Evolutionary conservation across 2,888 invertebrate genomes (phyloP).

Genomic region (Ryuthela nishihirai): DNA sequence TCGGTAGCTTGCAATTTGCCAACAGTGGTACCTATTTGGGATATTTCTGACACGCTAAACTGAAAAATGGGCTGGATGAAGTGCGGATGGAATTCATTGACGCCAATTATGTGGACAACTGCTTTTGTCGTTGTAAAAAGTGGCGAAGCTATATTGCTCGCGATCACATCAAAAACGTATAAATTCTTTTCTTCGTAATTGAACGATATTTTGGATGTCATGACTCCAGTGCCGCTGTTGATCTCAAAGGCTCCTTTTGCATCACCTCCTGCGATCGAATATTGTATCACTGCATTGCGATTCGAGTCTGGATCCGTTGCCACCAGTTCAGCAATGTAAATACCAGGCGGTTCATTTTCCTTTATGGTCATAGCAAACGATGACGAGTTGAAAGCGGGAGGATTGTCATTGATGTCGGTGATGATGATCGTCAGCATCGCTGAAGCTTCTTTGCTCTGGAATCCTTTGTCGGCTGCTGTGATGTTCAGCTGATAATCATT

Average conservation of each 20-base stretch:
- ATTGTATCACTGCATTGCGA: conserved; percentile 81
- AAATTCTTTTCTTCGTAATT: conserved; percentile 78
- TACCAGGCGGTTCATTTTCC: conserved; percentile 80
- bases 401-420: conserved; percentile 90
- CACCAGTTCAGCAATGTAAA: conserved; percentile 83
- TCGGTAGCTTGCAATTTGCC: conserved; percentile 83
- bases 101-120: conserved; percentile 70
- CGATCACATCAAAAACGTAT: conserved; percentile 72
- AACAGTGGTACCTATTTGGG: conserved; percentile 75
- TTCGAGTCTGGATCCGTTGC: conserved; percentile 94
- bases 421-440: conserved; percentile 75
- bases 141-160: conserved; percentile 77
- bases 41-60: conserved; percentile 87
- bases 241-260: conserved; percentile 58
- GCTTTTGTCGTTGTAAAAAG: conserved; percentile 70
- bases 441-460: conserved; percentile 73
- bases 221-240: conserved; percentile 69
- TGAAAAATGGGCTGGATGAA: conserved; percentile 85
- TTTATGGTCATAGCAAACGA: conserved; percentile 86
- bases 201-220: conserved; percentile 69
- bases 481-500: conserved; percentile 78
- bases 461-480: conserved; percentile 83
- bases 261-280: conserved; percentile 78
- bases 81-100: conserved; percentile 82
- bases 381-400: conserved; percentile 86